phyloP scores from a whole-genome alignment of 2,888 invertebrate genomes.

The Druceiella hillmani region DNA sequence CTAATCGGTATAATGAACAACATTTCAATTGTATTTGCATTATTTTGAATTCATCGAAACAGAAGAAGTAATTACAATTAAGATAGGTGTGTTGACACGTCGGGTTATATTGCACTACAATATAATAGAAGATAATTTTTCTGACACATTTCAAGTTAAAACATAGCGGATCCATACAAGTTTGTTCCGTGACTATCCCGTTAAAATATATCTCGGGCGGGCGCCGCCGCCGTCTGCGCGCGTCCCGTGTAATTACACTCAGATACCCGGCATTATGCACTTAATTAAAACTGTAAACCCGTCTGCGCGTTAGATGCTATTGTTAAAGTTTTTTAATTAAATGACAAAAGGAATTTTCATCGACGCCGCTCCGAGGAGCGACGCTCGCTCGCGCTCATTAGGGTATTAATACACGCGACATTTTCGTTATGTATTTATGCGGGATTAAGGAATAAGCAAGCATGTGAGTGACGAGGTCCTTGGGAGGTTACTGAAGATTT shows the following conservation, averaged over 20 bases:
- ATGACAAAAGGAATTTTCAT: slow-evolving; percentile 24
- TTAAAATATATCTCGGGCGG: slow-evolving; percentile 33
- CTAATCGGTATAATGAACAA: no score
- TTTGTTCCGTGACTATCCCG: slow-evolving; percentile 35
- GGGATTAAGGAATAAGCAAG: background rate
- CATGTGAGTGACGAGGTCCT: background rate
- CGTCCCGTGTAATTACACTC: slow-evolving; percentile 38
- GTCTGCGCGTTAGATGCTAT: slow-evolving; percentile 26
- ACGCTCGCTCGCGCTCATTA: slow-evolving; percentile 4
- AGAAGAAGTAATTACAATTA: no score
- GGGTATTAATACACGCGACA: background rate
- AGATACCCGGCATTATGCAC: slow-evolving; percentile 37
- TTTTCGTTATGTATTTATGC: background rate
- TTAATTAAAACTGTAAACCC: slow-evolving; percentile 28
- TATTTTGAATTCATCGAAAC: no score
- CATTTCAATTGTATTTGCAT: no score
- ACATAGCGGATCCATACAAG: no score
- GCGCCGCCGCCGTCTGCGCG: no score
- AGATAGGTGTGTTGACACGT: no score
- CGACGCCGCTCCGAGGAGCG: slow-evolving; percentile 7
- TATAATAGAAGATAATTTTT: no score
- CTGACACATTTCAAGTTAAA: no score
- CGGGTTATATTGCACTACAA: no score
- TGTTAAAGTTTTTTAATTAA: slow-evolving; percentile 29
- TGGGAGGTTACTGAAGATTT: background rate